phyloP scores from a whole-genome alignment of 2,888 invertebrate species.

The Aethes cnicana region DNA sequence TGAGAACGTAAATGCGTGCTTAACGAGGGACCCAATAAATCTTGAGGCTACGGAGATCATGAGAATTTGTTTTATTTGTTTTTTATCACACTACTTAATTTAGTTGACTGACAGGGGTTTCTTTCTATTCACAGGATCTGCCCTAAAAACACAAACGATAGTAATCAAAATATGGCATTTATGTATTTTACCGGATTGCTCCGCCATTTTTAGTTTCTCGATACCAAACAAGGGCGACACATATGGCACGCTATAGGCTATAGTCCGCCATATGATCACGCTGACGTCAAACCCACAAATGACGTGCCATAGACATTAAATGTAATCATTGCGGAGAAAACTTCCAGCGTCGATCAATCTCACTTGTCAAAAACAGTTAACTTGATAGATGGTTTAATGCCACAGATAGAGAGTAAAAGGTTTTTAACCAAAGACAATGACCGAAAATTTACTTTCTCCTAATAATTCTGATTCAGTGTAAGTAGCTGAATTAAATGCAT shows the following conservation, averaged over 20 bases:
- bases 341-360: slow-evolving; percentile 22
- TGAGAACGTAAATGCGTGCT: slow-evolving; percentile 9
- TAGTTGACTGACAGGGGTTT: no score
- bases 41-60: slow-evolving; percentile 7
- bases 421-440: slow-evolving; percentile 18
- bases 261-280: slow-evolving; percentile 8
- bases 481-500: not conserved
- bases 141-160: no score
- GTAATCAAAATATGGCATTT: no score
- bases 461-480: slow-evolving; percentile 11
- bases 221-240: slow-evolving; percentile 13
- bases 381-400: slow-evolving; percentile 24
- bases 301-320: slow-evolving; percentile 8
- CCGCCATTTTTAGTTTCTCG: no score
- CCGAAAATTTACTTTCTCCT: slow-evolving; percentile 20
- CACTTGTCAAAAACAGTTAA: slow-evolving; percentile 21
- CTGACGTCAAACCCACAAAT: slow-evolving; percentile 27
- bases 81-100: not conserved
- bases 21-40: slow-evolving; percentile 23
- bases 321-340: slow-evolving; percentile 23
- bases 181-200: no score
- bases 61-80: slow-evolving; percentile 8
- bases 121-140: no score
- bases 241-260: slow-evolving; percentile 14
- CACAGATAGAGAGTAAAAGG: slow-evolving; percentile 13